Evolutionary conservation across 2,113 vertebrate species (phyloP), one percentile per base, ranked within the genome.

Genomic region (Copsychus sechellarum): DNA sequence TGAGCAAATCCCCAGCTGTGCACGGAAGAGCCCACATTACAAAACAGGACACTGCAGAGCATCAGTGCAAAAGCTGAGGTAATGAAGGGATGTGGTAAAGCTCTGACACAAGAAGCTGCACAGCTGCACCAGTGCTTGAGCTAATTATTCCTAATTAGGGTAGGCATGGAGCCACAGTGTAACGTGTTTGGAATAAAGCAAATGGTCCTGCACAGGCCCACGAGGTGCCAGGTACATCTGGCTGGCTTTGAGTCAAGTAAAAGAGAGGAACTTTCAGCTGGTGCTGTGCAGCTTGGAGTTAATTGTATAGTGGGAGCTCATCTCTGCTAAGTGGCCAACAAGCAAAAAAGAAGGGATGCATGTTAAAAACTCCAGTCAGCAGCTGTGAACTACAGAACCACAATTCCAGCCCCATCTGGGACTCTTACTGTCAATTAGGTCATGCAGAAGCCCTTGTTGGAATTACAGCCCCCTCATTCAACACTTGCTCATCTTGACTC

Each of bases 141-240:
- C 60, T 90, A 90, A 90, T 88, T 86, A 92, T 77, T 88, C 58
- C 74, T 88, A 83, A 90, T 96, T 77, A 90, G 36, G n/a, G 45
- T 53, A 82, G 62, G 76, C 50, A 90, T 11, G 22, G 67, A 94
- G 74, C 62, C 88, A 65, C 31, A 42, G 14, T 21, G 8, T 14
- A 87, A 70, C 0, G 0, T 1, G 0, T 85, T 45, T 61, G 58
- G 74, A 76, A 88, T 0, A 2, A 82, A 90, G 25, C 7, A 51
- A 60, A 60, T 21, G 47, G 50, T 51, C 57, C 62, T 50, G 60
- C 58, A 43, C 36, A 69, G 42, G 21, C 45, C 45, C 54, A 70
- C 1, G 7, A 80, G 45, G 12, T 54, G 45, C 54, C 45, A 90
- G 36, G 61, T 76, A 64, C 2, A 5, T 50, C 61, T 79, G 69